A percentile compares a stretch with the other conserved stretches of the same genome.
These are phyloP conservation scores for Alaudala cheleensis DNA, from an alignment of 2,113 vertebrate species.

Conservation along the genomic window DNA sequence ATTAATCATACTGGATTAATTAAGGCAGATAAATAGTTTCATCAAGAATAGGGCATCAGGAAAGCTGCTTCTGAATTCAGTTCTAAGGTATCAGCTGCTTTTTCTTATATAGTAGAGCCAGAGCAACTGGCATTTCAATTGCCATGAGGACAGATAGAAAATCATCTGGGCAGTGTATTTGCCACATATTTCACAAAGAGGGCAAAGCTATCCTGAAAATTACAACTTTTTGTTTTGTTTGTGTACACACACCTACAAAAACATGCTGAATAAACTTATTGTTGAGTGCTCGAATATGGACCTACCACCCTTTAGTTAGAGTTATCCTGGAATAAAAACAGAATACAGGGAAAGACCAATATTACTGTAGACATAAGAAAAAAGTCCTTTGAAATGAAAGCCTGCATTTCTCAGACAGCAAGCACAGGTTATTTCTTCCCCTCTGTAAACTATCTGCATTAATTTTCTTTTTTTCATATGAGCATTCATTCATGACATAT, in stretches of 20 bases:
- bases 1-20: not conserved
- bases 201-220: not conserved
- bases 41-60: not conserved
- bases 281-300: not conserved
- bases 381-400: not conserved
- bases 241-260: not conserved
- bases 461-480: not conserved
- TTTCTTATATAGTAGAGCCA: not conserved
- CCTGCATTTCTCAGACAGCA: not conserved
- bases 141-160: not conserved
- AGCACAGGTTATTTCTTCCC: not conserved
- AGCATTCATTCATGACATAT: slow-evolving; percentile 35
- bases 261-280: not conserved
- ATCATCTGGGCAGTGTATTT: not conserved
- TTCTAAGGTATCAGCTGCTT: slow-evolving; percentile 32
- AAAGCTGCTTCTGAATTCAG: not conserved
- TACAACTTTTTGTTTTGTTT: not conserved
- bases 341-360: slow-evolving; percentile 75
- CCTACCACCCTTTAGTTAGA: slow-evolving; percentile 39
- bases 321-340: slow-evolving; percentile 44
- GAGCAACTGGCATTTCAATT: not conserved
- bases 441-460: not conserved
- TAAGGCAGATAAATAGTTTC: not conserved
- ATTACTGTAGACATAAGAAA: slow-evolving; percentile 32
- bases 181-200: not conserved